Evolutionary conservation across 2,113 vertebrate genomes (phyloP).

Genomic region (Poeciliopsis occidentalis): DNA sequence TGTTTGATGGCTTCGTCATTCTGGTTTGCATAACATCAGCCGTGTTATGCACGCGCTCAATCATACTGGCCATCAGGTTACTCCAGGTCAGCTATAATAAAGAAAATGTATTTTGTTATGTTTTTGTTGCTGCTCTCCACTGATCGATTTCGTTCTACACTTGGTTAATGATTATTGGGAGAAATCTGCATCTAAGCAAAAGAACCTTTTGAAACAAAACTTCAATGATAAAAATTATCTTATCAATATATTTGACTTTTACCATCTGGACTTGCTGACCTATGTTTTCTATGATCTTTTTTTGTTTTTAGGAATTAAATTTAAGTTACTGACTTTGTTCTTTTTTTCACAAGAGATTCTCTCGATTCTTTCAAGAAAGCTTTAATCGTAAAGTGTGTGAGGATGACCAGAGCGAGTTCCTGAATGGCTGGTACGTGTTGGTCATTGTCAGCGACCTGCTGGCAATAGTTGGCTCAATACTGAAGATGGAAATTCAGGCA

Average conservation of each 20-base stretch:
- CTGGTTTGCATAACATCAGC: conserved; percentile 88
- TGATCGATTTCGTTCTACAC: background rate
- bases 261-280: background rate
- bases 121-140: background rate
- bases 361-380: conserved; percentile 85
- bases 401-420: conserved; percentile 85
- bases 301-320: background rate
- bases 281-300: background rate
- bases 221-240: too few species aligned
- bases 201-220: background rate
- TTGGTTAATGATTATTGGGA: background rate
- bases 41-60: conserved; percentile 89
- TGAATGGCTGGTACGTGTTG: conserved; percentile 95
- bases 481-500: conserved; percentile 98
- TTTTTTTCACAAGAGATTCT: conserved; percentile 86
- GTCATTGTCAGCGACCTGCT: conserved; percentile 92
- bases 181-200: background rate
- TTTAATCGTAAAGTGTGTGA: conserved; percentile 83
- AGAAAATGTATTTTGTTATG: background rate
- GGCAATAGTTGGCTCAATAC: conserved; percentile 90
- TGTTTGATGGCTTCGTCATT: conserved; percentile 92
- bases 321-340: conserved; percentile 3
- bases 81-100: conserved; percentile 82
- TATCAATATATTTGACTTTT: background rate
- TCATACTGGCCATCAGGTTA: conserved; percentile 88